These are phyloP conservation scores for Coptodon rendalli DNA, from an alignment of 2,113 vertebrate species.

Conservation along the genomic window DNA sequence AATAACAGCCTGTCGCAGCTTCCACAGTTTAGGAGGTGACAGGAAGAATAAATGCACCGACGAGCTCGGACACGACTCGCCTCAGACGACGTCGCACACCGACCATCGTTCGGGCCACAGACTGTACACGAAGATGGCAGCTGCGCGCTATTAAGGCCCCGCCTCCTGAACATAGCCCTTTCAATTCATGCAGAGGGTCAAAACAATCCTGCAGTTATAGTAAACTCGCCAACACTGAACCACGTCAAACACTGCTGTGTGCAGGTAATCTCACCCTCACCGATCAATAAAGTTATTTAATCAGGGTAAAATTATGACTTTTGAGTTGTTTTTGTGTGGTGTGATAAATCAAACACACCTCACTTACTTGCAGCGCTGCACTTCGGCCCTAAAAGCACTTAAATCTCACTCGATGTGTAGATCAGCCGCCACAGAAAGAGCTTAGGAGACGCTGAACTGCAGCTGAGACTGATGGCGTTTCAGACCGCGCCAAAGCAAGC, in stretches of 20 bases:
- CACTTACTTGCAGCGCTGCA: background rate
- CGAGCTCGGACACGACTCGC: background rate
- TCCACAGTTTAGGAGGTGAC: background rate
- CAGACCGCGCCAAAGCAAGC: background rate
- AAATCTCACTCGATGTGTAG: fast-evolving
- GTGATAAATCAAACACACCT: background rate
- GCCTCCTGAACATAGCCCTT: background rate
- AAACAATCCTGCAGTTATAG: background rate
- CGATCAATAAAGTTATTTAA: background rate
- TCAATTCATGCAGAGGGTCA: background rate
- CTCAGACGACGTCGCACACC: fast-evolving
- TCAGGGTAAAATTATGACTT: background rate
- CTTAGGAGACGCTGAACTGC: background rate
- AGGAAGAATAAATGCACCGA: background rate
- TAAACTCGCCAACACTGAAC: no score
- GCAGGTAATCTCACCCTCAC: no score
- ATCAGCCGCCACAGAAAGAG: background rate
- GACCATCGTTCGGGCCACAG: background rate
- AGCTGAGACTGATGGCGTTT: background rate
- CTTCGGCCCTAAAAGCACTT: background rate
- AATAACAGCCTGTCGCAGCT: conserved; percentile 9
- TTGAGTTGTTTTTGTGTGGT: background rate
- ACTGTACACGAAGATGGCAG: background rate
- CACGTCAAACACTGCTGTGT: no score
- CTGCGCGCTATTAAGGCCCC: background rate